Evolutionary conservation across 2,888 invertebrate genomes (phyloP), one percentile per base, ranked within the genome.

Genomic region (Xylophagus ater): DNA sequence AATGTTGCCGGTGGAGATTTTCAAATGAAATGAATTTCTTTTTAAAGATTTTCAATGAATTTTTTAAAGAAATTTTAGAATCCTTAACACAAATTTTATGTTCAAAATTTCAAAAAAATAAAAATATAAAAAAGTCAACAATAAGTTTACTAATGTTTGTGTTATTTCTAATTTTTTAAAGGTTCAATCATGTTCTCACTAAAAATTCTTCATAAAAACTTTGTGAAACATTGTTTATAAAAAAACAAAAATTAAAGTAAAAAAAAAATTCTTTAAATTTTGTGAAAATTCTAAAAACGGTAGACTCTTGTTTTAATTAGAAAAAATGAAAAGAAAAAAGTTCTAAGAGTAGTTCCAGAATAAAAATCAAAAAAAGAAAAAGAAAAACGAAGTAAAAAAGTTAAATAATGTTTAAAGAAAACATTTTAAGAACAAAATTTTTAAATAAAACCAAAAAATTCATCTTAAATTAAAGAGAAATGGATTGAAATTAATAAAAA

Each of bases 401-500:
- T 25, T 20, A 37, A 25, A 23, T 34, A 21, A 25, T 10, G 17
- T 23, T 12, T 25, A 25, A 19, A 30, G 4, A 28, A 3, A 42
- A 34, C 29, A 30, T 38, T 17, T 38, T 26, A 30, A 31, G 14
- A 25, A 28, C 33, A 37, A 36, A 33, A 31, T 33, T 18, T 18
- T 40, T 19, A 25, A 43, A n/a, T n/a, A n/a, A n/a, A n/a, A n/a
- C n/a, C n/a, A n/a, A n/a, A n/a, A n/a, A n/a, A n/a, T n/a, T n/a
- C n/a, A n/a, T n/a, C n/a, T n/a, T n/a, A n/a, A n/a, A n/a, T n/a
- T n/a, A n/a, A n/a, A n/a, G n/a, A n/a, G n/a, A 43, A 36, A 43
- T 40, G 40, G 37, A 33, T 43, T 43, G 40, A 40, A 35, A 42
- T 8, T 6, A 21, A 21, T 21, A 19, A 33, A 33, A 33, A n/a